These are phyloP conservation scores for Thera obeliscata DNA, from an alignment of 2,888 invertebrate genomes.

Conservation along the genomic window DNA sequence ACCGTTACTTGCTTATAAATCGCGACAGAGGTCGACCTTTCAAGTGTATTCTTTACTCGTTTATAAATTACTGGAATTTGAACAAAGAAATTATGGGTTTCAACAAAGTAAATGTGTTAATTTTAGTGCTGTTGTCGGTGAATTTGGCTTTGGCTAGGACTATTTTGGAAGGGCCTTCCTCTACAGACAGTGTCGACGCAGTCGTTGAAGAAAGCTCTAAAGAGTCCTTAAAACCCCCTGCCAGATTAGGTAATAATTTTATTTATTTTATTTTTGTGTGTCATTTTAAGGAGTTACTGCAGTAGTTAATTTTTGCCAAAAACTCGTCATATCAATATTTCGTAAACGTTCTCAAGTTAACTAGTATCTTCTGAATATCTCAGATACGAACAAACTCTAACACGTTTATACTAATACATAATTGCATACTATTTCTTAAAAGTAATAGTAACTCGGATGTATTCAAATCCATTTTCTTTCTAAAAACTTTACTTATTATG, in stretches of 20 bases:
- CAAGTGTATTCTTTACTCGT: conserved; percentile 6
- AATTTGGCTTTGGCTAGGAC: conserved; percentile 23
- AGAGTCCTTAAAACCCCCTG: neutral
- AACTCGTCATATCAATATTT: too few species aligned
- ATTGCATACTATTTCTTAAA: too few species aligned
- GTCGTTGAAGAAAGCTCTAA: conserved; percentile 2
- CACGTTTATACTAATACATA: too few species aligned
- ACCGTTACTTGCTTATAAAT: conserved; percentile 23
- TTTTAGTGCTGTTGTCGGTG: conserved; percentile 23
- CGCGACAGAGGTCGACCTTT: conserved; percentile 19
- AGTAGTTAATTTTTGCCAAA: neutral
- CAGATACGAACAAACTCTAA: too few species aligned
- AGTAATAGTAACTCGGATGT: too few species aligned
- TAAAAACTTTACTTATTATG: too few species aligned
- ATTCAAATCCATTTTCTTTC: too few species aligned
- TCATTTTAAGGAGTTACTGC: neutral
- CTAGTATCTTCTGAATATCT: too few species aligned
- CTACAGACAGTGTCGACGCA: conserved; percentile 11
- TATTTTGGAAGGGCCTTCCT: conserved; percentile 9
- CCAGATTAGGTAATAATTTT: conserved; percentile 12
- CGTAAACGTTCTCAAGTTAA: too few species aligned
- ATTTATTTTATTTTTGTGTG: neutral
- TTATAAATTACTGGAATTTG: neutral
- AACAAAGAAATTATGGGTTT: conserved; percentile 20
- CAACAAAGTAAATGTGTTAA: conserved; percentile 16